These are phyloP conservation scores for Watsonalla binaria DNA, from an alignment of 2,888 invertebrate genomes.

Conservation along the genomic window DNA sequence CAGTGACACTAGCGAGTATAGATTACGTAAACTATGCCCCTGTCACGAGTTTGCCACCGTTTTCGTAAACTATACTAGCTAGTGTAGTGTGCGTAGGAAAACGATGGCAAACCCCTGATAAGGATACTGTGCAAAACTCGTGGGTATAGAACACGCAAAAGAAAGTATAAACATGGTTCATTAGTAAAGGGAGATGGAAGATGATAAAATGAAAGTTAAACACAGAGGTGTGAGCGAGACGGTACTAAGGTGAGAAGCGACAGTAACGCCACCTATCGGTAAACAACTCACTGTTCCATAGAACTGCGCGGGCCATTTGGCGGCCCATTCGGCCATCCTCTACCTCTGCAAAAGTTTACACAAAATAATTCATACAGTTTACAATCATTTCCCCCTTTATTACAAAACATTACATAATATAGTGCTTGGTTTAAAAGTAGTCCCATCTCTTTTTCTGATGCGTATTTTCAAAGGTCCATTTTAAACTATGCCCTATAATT, in stretches of 20 bases:
- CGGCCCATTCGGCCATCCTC: conserved; percentile 89
- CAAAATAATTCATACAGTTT: not conserved
- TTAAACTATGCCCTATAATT: too few relatives aligned
- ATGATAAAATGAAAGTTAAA: conserved; percentile 5
- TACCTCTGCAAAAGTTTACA: conserved; percentile 78
- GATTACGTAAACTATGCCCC: too few relatives aligned
- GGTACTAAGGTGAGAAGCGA: conserved; percentile 31
- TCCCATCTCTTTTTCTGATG: too few relatives aligned
- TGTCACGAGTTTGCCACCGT: too few relatives aligned
- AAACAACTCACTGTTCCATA: conserved; percentile 89
- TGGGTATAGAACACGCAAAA: conserved; percentile 1
- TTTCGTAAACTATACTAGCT: too few relatives aligned
- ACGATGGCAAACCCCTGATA: too few relatives aligned
- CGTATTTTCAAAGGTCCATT: too few relatives aligned
- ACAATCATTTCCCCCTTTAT: not conserved
- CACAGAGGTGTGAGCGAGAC: conserved; percentile 8
- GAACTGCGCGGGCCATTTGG: conserved; percentile 87
- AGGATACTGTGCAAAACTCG: too few relatives aligned
- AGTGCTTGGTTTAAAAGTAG: too few relatives aligned
- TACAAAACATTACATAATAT: too few relatives aligned
- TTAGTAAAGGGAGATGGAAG: not conserved
- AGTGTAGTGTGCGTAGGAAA: too few relatives aligned
- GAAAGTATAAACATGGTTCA: not conserved
- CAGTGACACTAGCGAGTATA: too few relatives aligned
- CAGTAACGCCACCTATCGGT: conserved; percentile 42